Evolutionary conservation across 2,113 vertebrate species (phyloP), one percentile per base, ranked within the genome.

Genomic region (Synodontis membranacea): DNA sequence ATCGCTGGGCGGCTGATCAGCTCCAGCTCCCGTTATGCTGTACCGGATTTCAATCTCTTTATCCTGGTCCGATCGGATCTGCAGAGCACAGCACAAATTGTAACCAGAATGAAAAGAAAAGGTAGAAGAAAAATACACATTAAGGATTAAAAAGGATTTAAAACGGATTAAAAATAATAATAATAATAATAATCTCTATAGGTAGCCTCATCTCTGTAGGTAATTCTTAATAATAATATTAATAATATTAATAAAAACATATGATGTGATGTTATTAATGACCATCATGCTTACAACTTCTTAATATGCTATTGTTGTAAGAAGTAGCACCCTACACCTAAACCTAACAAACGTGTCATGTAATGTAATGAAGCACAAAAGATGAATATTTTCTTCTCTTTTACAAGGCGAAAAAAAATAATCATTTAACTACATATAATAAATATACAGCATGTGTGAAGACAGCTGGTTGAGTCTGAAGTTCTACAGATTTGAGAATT

Each of bases 41-140:
- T 99, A 99, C 4, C 98, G 96, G 91, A 99, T 98, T 66, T 96
- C 96, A 68, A 96, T 97, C 81, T 98, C 97, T 17, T 96, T 97
- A 93, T 99, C 98, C 87, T 99, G 98, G 92, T 99, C 98, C 0
- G 98, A 99, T 37, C 97, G 97, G 92, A 99, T 99, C 98, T 99
- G 94, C 56, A 85, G 88, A 60, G 56, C 58, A 58, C 34, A 23
- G 31, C 48, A 74, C 10, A 83, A 64, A 34, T 66, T 82, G 37
- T 64, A 64, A 64, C 25, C 5, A 11, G 10, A 81, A 58, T 15
- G 9, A 46, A 44, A 21, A 5, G 4, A n/a, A 14, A 75, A 46
- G 28, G 28, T 28, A n/a, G n/a, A n/a, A n/a, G 19, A n/a, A 10
- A 52, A 4, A 52, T 17, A 14, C 50, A 52, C 15, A 52, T 17